Evolutionary conservation across 2,888 invertebrate genomes (phyloP).

Genomic region (Agonopterix heracliana): DNA sequence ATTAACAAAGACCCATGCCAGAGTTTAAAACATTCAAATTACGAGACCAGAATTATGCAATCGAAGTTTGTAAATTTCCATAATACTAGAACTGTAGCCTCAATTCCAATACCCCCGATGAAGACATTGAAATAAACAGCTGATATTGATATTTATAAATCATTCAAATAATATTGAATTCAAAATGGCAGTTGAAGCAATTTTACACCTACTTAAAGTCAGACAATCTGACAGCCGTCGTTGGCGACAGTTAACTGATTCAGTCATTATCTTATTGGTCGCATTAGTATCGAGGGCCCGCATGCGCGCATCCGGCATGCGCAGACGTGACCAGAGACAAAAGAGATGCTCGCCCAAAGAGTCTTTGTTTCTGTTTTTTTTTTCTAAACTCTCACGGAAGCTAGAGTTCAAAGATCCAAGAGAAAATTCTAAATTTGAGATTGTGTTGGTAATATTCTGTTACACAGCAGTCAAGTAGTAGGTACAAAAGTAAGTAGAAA

Average conservation of each 20-base stretch:
- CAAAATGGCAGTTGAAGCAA: background rate
- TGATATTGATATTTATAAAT: too few relatives aligned
- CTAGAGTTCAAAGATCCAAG: slow-evolving; percentile 5
- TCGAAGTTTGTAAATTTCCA: too few relatives aligned
- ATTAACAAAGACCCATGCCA: too few relatives aligned
- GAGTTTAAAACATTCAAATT: too few relatives aligned
- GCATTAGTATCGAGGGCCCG: slow-evolving; percentile 14
- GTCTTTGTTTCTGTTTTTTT: slow-evolving; percentile 12
- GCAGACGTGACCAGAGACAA: slow-evolving; percentile 17
- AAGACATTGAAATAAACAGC: too few relatives aligned
- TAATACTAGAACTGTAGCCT: too few relatives aligned
- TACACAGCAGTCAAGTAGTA: too few relatives aligned
- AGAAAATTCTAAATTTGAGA: background rate
- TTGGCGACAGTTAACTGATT: background rate
- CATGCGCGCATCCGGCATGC: slow-evolving; percentile 15
- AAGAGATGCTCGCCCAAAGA: background rate
- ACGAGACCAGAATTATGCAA: too few relatives aligned
- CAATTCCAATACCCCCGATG: too few relatives aligned
- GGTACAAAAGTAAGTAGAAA: too few relatives aligned
- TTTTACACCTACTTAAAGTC: background rate
- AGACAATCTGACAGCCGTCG: too few relatives aligned
- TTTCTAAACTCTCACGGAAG: slow-evolving; percentile 10
- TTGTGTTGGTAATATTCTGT: background rate
- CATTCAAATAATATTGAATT: too few relatives aligned
- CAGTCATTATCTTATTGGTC: slow-evolving; percentile 11